Conservation (phyloP, 2,113 vertebrate genomes). For the Craseonycteris thonglongyai region DNA sequence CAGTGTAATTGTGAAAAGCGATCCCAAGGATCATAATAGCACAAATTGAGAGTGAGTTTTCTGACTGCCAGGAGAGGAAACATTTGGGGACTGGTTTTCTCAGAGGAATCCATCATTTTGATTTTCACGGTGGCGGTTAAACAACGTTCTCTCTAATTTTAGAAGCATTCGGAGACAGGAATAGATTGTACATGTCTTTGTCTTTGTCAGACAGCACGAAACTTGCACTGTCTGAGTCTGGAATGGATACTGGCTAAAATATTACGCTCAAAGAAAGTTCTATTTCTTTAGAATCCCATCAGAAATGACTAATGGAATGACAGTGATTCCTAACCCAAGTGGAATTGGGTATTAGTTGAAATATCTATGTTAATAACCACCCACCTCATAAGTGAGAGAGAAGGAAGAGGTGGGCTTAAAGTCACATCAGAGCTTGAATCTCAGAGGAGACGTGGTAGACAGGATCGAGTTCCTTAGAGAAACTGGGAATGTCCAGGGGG, state of each 20-base stretch:
- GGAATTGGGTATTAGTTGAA: neutral
- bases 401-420: neutral
- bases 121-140: neutral
- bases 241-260: neutral
- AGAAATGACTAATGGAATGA: neutral
- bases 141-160: neutral
- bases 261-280: neutral
- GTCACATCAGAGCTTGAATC: neutral
- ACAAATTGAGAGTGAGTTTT: slow-evolving; percentile 29
- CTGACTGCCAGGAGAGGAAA: neutral
- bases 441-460: neutral
- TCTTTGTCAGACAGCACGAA: slow-evolving; percentile 11
- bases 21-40: neutral
- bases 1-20: neutral
- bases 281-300: neutral
- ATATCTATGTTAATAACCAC: neutral
- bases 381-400: neutral
- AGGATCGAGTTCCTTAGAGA: neutral
- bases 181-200: neutral
- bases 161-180: neutral
- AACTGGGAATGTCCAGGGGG: neutral
- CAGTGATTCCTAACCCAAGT: neutral
- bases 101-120: slow-evolving; percentile 37
- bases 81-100: neutral
- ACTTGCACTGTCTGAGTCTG: neutral